These are phyloP conservation scores for Empidonax traillii DNA, from an alignment of 2,113 vertebrate genomes.

Conservation along the genomic window DNA sequence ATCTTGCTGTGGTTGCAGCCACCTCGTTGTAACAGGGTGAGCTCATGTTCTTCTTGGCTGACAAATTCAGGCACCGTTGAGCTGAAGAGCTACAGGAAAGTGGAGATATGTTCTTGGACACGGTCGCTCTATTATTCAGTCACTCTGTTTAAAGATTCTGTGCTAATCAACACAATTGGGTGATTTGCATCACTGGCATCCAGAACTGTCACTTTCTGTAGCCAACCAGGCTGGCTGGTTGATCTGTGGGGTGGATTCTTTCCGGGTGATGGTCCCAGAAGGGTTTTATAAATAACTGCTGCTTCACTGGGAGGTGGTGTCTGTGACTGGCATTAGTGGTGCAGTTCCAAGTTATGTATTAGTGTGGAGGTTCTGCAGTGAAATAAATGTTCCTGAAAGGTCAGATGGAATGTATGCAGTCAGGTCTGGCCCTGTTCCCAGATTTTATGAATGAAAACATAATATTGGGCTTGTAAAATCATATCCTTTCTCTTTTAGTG, in stretches of 20 bases:
- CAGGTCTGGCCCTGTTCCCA: slow-evolving; percentile 20
- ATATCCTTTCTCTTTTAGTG: slow-evolving; percentile 6
- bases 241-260: not conserved
- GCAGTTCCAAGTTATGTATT: not conserved
- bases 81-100: not conserved
- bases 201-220: not conserved
- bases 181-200: not conserved
- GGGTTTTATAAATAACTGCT: not conserved
- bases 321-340: not conserved
- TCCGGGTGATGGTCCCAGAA: not conserved
- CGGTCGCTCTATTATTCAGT: not conserved
- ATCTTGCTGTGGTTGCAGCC: not conserved
- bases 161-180: not conserved
- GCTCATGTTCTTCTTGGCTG: not conserved
- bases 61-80: not conserved
- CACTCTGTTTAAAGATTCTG: not conserved
- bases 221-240: not conserved
- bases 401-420: slow-evolving; percentile 6
- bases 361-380: not conserved
- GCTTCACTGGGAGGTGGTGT: not conserved
- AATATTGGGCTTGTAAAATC: slow-evolving; percentile 34
- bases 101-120: not conserved
- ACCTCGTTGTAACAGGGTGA: not conserved
- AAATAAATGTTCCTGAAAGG: slow-evolving; percentile 41
- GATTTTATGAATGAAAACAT: slow-evolving; percentile 47